Evolutionary conservation across 2,113 vertebrate genomes (phyloP), one percentile per base, ranked within the genome.

Genomic region (Jacana jacana): DNA sequence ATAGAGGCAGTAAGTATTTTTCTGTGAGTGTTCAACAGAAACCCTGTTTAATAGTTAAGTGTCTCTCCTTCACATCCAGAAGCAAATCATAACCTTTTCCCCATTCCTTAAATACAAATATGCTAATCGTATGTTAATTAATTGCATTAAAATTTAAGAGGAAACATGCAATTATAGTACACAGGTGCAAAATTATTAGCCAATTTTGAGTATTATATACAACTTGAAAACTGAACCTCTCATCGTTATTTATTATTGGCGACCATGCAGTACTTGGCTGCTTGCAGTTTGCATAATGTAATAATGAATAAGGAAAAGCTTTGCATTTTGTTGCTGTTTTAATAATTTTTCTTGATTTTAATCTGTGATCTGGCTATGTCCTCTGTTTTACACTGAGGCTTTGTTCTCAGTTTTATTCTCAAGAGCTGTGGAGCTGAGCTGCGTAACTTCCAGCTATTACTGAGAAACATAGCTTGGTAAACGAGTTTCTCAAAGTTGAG

Each of bases 121-220:
- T 90, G 63, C 16, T 91, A 88, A 91, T 86, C 9, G 30, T 48
- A 88, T 91, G 64, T 70, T 91, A 86, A 91, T 89, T 89, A 91
- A 89, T 71, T 66, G 23, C 46, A 93, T 88, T 88, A 96, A 95
- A 89, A 94, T 80, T 77, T 80, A 89, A 78, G 69, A 86, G 48
- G 69, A 90, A 93, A 88, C 40, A 61, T 33, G 23, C 37, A 91
- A 46, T 93, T 88, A 86, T n/a, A 66, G 37, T 65, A 64, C 46
- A 83, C 52, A 93, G 80, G 69, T 94, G 57, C 40, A 88, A 88
- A 86, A 79, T 75, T 78, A 71, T 81, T 93, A 91, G 60, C 66
- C 35, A 81, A 12, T 39, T 78, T 91, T 95, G 52, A 66, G 9
- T 49, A 28, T 66, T 85, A 70, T 30, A 58, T 55, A 31, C 49